These are phyloP conservation scores for Parnassius apollo DNA, from an alignment of 2,888 invertebrate species.

Conservation along the genomic window DNA sequence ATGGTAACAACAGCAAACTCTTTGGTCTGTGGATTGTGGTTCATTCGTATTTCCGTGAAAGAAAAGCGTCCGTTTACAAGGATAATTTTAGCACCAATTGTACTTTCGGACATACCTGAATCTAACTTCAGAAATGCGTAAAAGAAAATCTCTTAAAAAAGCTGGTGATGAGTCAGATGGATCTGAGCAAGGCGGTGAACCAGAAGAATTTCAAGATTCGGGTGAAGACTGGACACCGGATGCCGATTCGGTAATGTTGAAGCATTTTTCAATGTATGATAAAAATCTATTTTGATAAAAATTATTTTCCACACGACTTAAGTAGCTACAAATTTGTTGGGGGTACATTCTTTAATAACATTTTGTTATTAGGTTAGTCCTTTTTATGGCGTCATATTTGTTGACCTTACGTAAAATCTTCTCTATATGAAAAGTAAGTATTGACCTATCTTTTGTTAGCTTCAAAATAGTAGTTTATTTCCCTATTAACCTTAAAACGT, in stretches of 20 bases:
- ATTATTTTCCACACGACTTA: too few species aligned
- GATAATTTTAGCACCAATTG: slow-evolving; percentile 21
- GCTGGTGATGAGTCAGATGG: slow-evolving; percentile 73
- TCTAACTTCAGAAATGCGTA: slow-evolving; percentile 56
- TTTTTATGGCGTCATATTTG: too few species aligned
- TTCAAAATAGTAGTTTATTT: too few species aligned
- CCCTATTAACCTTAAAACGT: too few species aligned
- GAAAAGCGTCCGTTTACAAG: slow-evolving; percentile 27
- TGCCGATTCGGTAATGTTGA: slow-evolving; percentile 65
- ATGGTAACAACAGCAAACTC: too few species aligned
- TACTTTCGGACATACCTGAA: slow-evolving; percentile 8
- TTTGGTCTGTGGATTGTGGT: too few species aligned
- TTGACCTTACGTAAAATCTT: too few species aligned
- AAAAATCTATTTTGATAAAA: too few species aligned
- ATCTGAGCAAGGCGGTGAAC: slow-evolving; percentile 69
- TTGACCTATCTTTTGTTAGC: too few species aligned
- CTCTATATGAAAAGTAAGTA: neutral
- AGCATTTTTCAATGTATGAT: too few species aligned
- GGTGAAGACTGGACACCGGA: slow-evolving; percentile 81
- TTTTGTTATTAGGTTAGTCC: neutral
- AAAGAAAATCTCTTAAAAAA: slow-evolving; percentile 73
- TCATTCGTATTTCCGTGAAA: neutral
- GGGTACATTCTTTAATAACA: too few species aligned
- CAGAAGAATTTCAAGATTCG: slow-evolving; percentile 79
- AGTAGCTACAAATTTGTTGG: too few species aligned